A percentile compares a stretch with the other conserved stretches of the same genome.
phyloP scores from a whole-genome alignment of 2,888 invertebrate genomes.

The Amblyjoppa proteus region DNA sequence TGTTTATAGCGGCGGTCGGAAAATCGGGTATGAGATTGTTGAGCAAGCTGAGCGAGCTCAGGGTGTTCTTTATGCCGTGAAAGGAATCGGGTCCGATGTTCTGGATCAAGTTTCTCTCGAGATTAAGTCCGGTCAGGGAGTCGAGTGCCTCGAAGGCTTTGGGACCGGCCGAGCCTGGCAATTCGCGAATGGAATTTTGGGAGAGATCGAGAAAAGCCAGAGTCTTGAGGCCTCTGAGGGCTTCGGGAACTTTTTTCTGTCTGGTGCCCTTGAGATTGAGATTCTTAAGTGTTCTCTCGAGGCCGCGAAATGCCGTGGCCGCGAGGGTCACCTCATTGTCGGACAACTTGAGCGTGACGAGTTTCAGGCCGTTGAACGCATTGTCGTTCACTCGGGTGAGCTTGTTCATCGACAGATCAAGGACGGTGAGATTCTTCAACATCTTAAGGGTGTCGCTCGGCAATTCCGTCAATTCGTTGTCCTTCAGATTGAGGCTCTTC shows the following conservation, averaged over 20 bases:
- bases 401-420: conserved; percentile 94
- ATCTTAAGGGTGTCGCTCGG: conserved; percentile 90
- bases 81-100: conserved; percentile 92
- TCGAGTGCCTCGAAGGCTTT: conserved; percentile 92
- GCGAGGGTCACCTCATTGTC: conserved; percentile 94
- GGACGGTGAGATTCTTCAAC: conserved; percentile 90
- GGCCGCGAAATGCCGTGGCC: conserved; percentile 90
- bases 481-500: conserved; percentile 94
- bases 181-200: conserved; percentile 93
- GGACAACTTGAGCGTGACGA: conserved; percentile 93
- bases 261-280: conserved; percentile 95
- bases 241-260: conserved; percentile 92
- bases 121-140: conserved; percentile 93
- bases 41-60: conserved; percentile 94
- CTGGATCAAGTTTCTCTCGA: conserved; percentile 95
- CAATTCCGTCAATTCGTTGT: conserved; percentile 92
- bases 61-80: conserved; percentile 91
- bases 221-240: conserved; percentile 91
- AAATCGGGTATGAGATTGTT: conserved; percentile 96
- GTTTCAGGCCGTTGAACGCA: conserved; percentile 91
- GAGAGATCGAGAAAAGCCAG: conserved; percentile 96
- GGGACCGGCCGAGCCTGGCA: conserved; percentile 90
- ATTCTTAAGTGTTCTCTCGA: conserved; percentile 94
- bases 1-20: conserved; percentile 92
- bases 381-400: conserved; percentile 90